Evolutionary conservation across 2,113 vertebrate genomes (phyloP).

Genomic region (Brachyhypopomus occidentalis): DNA sequence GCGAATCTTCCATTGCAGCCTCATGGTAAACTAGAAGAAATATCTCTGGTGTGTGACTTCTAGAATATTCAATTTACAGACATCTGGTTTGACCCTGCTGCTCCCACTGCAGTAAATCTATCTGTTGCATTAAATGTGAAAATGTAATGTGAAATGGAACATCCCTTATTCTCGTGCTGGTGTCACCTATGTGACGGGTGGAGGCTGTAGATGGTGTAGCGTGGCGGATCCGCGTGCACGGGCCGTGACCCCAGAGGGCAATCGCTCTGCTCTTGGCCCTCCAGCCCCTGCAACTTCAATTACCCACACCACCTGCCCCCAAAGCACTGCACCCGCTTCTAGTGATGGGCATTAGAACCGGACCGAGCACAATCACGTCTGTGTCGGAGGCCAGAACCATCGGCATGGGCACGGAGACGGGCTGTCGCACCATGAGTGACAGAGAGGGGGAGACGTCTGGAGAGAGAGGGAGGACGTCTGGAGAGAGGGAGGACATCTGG

Average conservation of each 20-base stretch:
- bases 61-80: background rate
- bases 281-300: constrained; percentile 42
- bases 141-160: constrained; percentile 32
- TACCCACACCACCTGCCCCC: constrained; percentile 33
- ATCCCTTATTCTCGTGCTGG: background rate
- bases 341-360: constrained; percentile 46
- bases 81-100: background rate
- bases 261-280: constrained; percentile 27
- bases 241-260: constrained; percentile 31
- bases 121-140: constrained; percentile 34
- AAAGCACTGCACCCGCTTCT: background rate
- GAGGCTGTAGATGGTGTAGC: constrained; percentile 9
- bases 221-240: constrained; percentile 11
- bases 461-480: too few relatives aligned
- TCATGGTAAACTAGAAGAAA: background rate
- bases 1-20: background rate
- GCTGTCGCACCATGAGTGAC: background rate
- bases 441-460: background rate
- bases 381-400: constrained; percentile 20
- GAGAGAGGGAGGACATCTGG: too few relatives aligned
- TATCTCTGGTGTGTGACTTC: background rate
- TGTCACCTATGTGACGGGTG: constrained; percentile 15
- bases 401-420: constrained; percentile 27
- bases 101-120: background rate
- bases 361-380: constrained; percentile 24